These are phyloP conservation scores for Drosophila conformis DNA, from an alignment of 2,888 invertebrate species.

Conservation along the genomic window DNA sequence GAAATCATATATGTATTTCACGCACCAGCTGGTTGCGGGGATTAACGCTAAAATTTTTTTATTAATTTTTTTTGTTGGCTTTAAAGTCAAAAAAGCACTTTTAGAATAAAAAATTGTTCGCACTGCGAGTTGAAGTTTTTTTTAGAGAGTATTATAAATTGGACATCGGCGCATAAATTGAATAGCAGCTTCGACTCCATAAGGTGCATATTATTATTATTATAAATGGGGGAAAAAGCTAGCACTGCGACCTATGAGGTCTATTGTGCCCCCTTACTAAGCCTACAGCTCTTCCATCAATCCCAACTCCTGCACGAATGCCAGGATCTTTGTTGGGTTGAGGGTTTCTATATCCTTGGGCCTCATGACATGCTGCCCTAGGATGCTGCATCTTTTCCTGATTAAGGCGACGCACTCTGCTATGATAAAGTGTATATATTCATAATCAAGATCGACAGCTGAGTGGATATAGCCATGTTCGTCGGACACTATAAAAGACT, in stretches of 20 bases:
- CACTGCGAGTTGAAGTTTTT: background rate
- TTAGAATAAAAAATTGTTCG: background rate
- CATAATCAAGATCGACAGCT: background rate
- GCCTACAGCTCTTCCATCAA: too few relatives aligned
- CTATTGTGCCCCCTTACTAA: too few relatives aligned
- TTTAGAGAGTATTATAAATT: background rate
- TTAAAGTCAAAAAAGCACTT: background rate
- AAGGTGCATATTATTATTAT: too few relatives aligned
- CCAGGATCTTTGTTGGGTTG: too few relatives aligned
- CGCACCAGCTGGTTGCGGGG: background rate
- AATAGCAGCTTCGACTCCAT: background rate
- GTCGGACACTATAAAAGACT: accelerated
- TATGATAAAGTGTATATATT: background rate
- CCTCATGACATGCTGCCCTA: too few relatives aligned
- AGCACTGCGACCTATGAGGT: too few relatives aligned
- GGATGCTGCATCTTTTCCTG: too few relatives aligned
- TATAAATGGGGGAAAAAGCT: too few relatives aligned
- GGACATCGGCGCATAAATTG: background rate
- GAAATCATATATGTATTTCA: background rate
- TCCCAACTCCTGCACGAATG: too few relatives aligned
- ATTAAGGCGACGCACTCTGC: too few relatives aligned
- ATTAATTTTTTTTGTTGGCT: background rate
- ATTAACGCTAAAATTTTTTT: background rate
- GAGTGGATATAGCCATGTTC: background rate
- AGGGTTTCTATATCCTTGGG: too few relatives aligned